These are phyloP conservation scores for Tolmerus cingulatus DNA, from an alignment of 2,888 invertebrate species.

Conservation along the genomic window DNA sequence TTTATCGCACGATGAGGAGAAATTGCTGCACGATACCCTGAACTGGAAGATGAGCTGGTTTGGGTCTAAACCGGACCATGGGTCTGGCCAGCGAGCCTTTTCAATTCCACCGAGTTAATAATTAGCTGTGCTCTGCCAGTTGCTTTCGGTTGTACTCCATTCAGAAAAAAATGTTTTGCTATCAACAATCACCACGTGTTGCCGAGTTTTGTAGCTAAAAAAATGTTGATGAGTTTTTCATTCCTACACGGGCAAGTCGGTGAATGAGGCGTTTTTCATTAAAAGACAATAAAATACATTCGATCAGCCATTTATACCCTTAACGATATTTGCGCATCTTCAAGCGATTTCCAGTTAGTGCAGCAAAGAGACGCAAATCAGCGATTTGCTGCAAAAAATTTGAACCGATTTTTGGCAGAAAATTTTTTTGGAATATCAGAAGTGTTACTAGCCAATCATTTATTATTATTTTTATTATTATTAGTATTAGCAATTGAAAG, in stretches of 20 bases:
- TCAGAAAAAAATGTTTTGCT: background rate
- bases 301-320: constrained; percentile 1
- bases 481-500: background rate
- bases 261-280: constrained; percentile 8
- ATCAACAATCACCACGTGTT: constrained; percentile 38
- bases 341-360: background rate
- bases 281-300: constrained; percentile 24
- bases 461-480: background rate
- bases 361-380: background rate
- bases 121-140: constrained; percentile 48
- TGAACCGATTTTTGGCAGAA: background rate
- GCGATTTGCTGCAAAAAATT: background rate
- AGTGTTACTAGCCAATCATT: background rate
- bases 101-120: constrained; percentile 70
- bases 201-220: constrained; percentile 16
- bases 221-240: constrained; percentile 23
- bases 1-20: constrained; percentile 87
- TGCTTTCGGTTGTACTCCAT: background rate
- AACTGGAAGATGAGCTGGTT: constrained; percentile 65
- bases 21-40: constrained; percentile 71
- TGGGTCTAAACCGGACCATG: constrained; percentile 69
- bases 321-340: background rate
- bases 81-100: constrained; percentile 66
- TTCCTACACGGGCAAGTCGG: background rate
- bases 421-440: background rate